Conservation (phyloP, 2,113 vertebrate species). For the Alligator sinensis region DNA sequence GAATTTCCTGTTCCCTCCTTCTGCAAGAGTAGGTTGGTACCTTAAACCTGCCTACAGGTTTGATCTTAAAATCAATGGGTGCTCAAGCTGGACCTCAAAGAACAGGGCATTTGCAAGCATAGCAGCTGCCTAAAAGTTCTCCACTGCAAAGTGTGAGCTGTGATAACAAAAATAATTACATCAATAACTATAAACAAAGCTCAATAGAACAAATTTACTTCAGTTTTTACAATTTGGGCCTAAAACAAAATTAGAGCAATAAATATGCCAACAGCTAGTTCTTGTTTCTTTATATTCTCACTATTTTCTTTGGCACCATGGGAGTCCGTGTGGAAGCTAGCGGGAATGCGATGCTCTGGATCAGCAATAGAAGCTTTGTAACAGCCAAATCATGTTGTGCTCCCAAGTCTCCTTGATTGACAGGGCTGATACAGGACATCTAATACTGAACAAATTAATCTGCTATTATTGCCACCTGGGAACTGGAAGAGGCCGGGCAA, state of each 20-base stretch:
- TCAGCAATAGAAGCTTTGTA: constrained; percentile 28
- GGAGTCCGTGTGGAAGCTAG: not conserved
- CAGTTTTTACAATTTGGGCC: constrained; percentile 4
- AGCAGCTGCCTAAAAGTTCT: not conserved
- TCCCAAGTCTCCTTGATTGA: constrained; percentile 21
- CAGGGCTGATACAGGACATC: not conserved
- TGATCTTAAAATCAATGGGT: constrained; percentile 27
- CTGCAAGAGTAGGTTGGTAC: not conserved
- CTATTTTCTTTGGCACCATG: constrained; percentile 74
- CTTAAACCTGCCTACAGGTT: not conserved
- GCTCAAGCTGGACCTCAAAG: constrained; percentile 2
- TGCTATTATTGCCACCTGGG: constrained; percentile 3
- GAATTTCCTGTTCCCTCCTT: constrained; percentile 3
- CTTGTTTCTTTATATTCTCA: constrained; percentile 66
- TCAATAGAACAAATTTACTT: constrained; percentile 23
- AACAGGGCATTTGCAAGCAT: not conserved
- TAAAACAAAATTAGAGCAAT: constrained; percentile 36
- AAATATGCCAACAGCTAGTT: constrained; percentile 59
- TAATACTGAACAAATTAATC: constrained; percentile 34
- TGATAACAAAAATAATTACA: not conserved
- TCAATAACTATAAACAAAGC: constrained; percentile 42
- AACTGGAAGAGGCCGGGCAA: not conserved
- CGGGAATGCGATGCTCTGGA: constrained; percentile 51
- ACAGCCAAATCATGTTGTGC: constrained; percentile 53
- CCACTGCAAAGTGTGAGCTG: constrained; percentile 6